phyloP scores from a whole-genome alignment of 2,113 vertebrate genomes.

The Campylomormyrus tamandua region DNA sequence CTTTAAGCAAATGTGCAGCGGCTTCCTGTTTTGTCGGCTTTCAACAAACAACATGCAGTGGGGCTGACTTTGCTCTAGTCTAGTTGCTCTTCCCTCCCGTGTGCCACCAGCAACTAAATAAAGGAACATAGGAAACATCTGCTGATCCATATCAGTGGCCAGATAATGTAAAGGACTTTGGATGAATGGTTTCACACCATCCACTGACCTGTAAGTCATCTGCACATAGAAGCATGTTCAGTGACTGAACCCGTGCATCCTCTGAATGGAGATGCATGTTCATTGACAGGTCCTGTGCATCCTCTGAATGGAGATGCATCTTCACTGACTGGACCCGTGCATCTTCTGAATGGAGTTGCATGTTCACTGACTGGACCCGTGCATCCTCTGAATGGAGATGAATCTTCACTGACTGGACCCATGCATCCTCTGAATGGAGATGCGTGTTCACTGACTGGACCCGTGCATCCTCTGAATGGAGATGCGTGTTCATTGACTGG shows the following conservation, averaged over 20 bases:
- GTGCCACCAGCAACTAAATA: constrained; percentile 41
- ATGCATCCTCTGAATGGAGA: neutral
- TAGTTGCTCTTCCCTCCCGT: constrained; percentile 12
- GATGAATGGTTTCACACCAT: constrained; percentile 29
- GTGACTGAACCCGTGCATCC: neutral
- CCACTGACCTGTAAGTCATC: neutral
- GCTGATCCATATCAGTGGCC: constrained; percentile 45
- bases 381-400: neutral
- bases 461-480: neutral
- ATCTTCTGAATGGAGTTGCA: neutral
- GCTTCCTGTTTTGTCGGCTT: constrained; percentile 17
- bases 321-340: neutral
- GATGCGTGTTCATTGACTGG: neutral
- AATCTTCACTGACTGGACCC: neutral
- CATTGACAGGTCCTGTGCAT: neutral
- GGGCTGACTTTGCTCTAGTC: neutral
- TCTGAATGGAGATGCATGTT: neutral
- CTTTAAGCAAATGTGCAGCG: constrained; percentile 8
- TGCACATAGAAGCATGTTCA: neutral
- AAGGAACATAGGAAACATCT: constrained; percentile 59
- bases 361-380: neutral
- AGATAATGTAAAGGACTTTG: constrained; percentile 39
- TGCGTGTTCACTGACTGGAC: neutral
- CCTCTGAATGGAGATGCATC: neutral
- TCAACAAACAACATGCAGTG: constrained; percentile 1